These are phyloP conservation scores for Pachyrhynchus sulphureomaculatus DNA, from an alignment of 1,140 invertebrate genomes.

Conservation along the genomic window DNA sequence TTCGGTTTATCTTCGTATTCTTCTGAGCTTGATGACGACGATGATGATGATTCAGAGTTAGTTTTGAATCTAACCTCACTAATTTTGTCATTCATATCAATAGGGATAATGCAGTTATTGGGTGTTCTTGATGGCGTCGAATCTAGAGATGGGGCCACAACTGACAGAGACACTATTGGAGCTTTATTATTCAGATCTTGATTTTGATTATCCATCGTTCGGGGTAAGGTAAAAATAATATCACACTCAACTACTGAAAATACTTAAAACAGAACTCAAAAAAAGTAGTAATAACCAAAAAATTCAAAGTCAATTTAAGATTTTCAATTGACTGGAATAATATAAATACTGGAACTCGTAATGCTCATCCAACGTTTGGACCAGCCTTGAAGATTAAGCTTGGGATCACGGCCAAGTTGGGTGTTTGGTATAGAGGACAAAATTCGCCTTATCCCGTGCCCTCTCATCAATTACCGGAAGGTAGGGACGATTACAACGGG, in stretches of 20 bases:
- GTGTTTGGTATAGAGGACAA: slow-evolving; percentile 30
- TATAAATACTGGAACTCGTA: slow-evolving; percentile 6
- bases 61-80: slow-evolving; percentile 29
- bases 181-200: slow-evolving; percentile 30
- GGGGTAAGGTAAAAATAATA: neutral
- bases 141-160: slow-evolving; percentile 34
- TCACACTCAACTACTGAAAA: neutral
- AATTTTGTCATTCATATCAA: slow-evolving; percentile 5
- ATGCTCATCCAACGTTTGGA: slow-evolving; percentile 42
- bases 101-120: slow-evolving; percentile 1
- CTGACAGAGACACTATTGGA: slow-evolving; percentile 51
- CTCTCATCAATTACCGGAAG: slow-evolving; percentile 41
- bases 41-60: slow-evolving; percentile 9
- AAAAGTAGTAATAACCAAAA: neutral
- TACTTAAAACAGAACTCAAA: neutral
- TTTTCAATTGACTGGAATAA: slow-evolving; percentile 35
- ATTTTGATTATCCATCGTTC: neutral
- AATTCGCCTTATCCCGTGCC: slow-evolving; percentile 28
- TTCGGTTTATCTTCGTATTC: slow-evolving; percentile 50
- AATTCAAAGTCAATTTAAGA: neutral
- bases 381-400: slow-evolving; percentile 41
- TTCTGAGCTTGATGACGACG: slow-evolving; percentile 19
- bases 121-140: slow-evolving; percentile 31
- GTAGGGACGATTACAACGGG: slow-evolving; percentile 5
- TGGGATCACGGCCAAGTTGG: slow-evolving; percentile 40